Base-by-base conservation (phyloP, 2,888 invertebrate species). In the Synergus itoensis region DNA sequence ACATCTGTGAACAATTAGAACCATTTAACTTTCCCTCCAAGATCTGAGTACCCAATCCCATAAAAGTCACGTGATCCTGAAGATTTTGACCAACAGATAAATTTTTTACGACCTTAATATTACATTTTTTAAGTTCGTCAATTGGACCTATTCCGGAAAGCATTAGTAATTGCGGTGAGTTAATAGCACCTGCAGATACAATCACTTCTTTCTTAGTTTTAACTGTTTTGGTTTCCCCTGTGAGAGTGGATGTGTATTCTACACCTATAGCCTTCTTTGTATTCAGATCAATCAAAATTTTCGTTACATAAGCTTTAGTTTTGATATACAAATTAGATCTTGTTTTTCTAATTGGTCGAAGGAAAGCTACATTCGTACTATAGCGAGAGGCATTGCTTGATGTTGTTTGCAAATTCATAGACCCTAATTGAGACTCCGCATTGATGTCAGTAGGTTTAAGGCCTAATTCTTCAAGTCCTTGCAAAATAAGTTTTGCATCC, bases 321-420 rank as follows among this genome's bases (percentile, higher is more conserved):
- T 86, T 84, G 40, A 91, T 82, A 43, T 84, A 84, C 14, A 91
- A 80, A 82, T 91, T 91, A 36, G 85, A 83, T 53, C 94, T 86
- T 81, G 92, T 93, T 41, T 93, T 84, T 64, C 95, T 92, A 77
- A 96, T 94, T 0, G 95, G 95, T 84, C 94, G 92, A 16, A 95
- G 94, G 83, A 94, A 96, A 1, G 95, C 96, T 5, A 89, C 90
- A 86, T 95, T 95, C 0, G 93, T 93, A 43, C 95, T 95, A 73
- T 93, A 90, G 84, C 95, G 92, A 84, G 92, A 92, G 5, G 95
- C 95, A 86, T 94, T 91, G 77, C 92, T 92, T 1, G 94, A 93
- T 0, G 95, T 95, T 21, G 43, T 21, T 69, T 69, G 69, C 16
- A 21, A 18, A 48, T 28, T 45, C 43, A 12, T 69, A 5, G 43